These are phyloP conservation scores for Hydropsyche tenuis DNA, from an alignment of 1,140 invertebrate species.

Conservation along the genomic window DNA sequence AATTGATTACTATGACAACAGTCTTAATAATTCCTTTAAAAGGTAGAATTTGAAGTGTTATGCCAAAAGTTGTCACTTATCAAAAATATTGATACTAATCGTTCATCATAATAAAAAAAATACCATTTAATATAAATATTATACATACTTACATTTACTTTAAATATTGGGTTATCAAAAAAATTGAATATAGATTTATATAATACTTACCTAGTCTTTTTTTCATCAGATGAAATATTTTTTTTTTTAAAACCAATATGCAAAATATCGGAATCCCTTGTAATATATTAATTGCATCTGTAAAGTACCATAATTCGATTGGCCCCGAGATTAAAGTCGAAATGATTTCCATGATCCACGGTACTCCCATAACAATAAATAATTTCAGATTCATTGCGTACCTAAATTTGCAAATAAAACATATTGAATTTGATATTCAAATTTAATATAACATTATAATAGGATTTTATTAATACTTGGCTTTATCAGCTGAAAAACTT, in stretches of 20 bases:
- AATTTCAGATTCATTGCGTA: constrained; percentile 75
- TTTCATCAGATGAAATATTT: constrained; percentile 63
- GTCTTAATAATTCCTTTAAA: too few species aligned
- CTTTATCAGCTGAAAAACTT: constrained; percentile 69
- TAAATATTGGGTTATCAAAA: neutral
- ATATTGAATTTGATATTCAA: neutral
- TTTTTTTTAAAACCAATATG: constrained; percentile 69
- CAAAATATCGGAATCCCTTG: constrained; percentile 71
- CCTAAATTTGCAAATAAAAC: constrained; percentile 55
- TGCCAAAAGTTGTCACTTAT: too few species aligned
- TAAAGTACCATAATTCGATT: constrained; percentile 62
- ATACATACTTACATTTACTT: neutral
- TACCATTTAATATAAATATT: neutral
- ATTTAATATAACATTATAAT: neutral
- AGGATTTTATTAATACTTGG: constrained; percentile 61
- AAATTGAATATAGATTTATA: neutral
- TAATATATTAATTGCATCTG: constrained; percentile 68
- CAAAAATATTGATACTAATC: too few species aligned
- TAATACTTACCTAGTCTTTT: constrained; percentile 60
- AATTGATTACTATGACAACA: too few species aligned
- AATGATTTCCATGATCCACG: constrained; percentile 72
- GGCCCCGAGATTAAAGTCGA: constrained; percentile 63
- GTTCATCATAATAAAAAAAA: too few species aligned
- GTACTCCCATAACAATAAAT: constrained; percentile 78
- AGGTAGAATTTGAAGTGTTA: too few species aligned